phyloP scores from a whole-genome alignment of 2,113 vertebrate genomes.

The Cisticola juncidis region DNA sequence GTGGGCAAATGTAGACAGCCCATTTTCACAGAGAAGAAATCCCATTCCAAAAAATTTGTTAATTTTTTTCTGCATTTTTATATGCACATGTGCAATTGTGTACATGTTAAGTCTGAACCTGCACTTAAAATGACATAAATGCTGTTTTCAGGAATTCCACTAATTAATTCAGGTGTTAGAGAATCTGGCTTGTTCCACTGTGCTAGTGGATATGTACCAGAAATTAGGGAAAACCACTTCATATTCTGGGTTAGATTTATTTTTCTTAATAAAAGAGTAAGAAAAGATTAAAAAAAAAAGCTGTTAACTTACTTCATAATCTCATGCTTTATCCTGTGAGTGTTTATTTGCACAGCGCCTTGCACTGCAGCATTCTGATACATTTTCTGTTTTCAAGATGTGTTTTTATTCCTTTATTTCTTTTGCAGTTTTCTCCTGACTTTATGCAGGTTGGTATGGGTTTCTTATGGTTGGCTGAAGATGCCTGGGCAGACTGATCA shows the following conservation, averaged over 20 bases:
- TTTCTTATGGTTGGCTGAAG: background rate
- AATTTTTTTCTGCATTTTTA: background rate
- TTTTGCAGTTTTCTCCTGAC: background rate
- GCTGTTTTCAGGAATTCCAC: background rate
- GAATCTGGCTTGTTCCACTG: background rate
- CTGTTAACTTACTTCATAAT: background rate
- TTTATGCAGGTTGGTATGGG: background rate
- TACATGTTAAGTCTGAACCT: background rate
- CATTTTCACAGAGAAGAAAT: background rate
- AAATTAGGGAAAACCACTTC: background rate
- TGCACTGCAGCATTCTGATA: background rate
- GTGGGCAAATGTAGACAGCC: background rate
- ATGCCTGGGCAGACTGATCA: background rate
- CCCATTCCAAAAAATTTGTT: background rate
- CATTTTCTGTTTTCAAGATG: background rate
- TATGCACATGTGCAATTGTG: fast-evolving
- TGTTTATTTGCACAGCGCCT: background rate
- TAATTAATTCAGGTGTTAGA: background rate
- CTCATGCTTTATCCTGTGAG: background rate
- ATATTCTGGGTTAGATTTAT: background rate
- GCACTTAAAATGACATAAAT: background rate
- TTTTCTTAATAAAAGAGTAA: background rate
- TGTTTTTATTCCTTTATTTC: background rate
- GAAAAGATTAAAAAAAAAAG: background rate
- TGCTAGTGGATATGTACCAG: background rate